A percentile compares a stretch with the other conserved stretches of the same genome.
Evolutionary conservation across 2,888 invertebrate genomes (phyloP).

Genomic region (Troides oblongomaculatus): DNA sequence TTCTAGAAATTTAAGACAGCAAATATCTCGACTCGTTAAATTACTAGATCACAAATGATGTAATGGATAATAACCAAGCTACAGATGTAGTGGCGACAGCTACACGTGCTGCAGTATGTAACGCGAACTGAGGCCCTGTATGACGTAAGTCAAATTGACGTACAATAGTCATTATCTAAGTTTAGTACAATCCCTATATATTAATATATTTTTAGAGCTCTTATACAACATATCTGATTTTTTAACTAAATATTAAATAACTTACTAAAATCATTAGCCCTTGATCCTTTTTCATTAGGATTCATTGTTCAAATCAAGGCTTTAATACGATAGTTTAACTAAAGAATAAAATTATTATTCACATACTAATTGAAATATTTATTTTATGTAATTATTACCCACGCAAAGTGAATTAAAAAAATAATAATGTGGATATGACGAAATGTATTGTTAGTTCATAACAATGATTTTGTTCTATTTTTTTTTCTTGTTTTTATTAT

Average conservation of each 20-base stretch:
- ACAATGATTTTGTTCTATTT: background rate
- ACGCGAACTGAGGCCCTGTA: background rate
- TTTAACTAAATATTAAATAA: background rate
- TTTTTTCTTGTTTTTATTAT: background rate
- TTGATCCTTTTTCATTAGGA: background rate
- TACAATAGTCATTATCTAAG: background rate
- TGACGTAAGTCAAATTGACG: background rate
- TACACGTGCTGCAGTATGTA: background rate
- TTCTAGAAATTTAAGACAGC: background rate
- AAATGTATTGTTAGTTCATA: too few relatives aligned
- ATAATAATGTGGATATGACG: too few relatives aligned
- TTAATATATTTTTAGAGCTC: background rate
- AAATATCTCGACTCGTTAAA: background rate
- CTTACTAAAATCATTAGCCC: background rate
- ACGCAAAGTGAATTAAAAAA: too few relatives aligned
- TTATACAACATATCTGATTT: background rate
- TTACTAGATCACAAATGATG: background rate
- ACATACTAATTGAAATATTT: background rate
- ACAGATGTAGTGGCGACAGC: background rate
- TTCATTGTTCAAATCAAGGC: background rate
- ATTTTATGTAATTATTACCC: background rate
- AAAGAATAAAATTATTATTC: background rate
- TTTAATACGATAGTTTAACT: background rate
- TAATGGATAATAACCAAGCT: background rate
- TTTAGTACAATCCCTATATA: background rate